Base-by-base conservation (phyloP, 1,140 invertebrate species). In the Zaprionus ghesquierei region DNA sequence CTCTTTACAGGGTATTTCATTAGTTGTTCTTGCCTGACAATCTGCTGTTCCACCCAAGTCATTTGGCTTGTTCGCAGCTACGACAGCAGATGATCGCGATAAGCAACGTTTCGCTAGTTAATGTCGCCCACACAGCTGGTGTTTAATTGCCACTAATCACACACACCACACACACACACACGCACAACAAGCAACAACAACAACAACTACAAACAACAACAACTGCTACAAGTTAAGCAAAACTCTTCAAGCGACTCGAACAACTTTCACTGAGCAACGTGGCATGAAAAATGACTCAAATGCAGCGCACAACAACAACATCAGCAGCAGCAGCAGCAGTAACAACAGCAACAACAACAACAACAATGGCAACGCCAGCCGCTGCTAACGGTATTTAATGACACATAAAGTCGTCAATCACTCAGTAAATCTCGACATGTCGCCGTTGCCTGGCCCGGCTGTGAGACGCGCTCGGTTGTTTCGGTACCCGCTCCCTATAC, bases 371-470 rank as follows among this genome's bases (percentile, higher is more conserved):
- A 8, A 20, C 46, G 27, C 62, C 63, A 64, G 69, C 55, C 41
- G 50, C 70, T 75, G 80, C 77, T 84, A 89, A 89, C 84, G 85
- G 85, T 84, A 80, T 84, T 89, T 89, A 89, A 89, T 89, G 84
- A 89, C 85, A 89, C 84, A 89, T 84, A 69, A 89, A 89, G 85
- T 89, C 84, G 84, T 89, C 84, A 89, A 89, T 89, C 84, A 89
- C 84, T 84, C 80, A 71, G 80, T 65, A 89, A 89, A 89, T 89
- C 84, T 89, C 84, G 66, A 89, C 84, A 76, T 82, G 82, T 86
- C 84, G 82, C 82, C 82, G 41, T 51, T 62, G 51, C 63, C 66
- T 64, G 63, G 35, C 60, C 65, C 51, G 53, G 35, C 60, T 59
- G 38, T 27, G 41, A n/a, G 44, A 54, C 27, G 22, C 51, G 38